Percentiles rank a stretch among this genome's conserved stretches.
phyloP scores from a whole-genome alignment of 2,888 invertebrate genomes.

The Fragum whitleyi region DNA sequence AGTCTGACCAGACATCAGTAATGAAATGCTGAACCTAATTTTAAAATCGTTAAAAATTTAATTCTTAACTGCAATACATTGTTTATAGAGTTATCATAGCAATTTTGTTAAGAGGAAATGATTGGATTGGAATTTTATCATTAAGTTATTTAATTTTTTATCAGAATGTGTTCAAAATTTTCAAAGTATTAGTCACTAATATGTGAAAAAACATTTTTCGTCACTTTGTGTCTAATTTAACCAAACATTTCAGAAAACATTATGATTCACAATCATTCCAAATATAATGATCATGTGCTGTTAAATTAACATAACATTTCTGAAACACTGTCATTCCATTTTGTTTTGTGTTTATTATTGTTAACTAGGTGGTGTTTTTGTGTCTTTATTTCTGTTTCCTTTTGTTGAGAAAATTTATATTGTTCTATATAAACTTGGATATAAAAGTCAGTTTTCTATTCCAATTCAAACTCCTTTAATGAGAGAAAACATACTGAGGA shows the following conservation, averaged over 20 bases:
- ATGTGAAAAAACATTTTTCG: neutral
- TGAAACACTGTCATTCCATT: neutral
- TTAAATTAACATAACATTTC: neutral
- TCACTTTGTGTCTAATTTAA: neutral
- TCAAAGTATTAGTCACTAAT: neutral
- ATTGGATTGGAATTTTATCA: too few species aligned
- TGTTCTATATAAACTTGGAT: neutral
- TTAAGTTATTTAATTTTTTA: neutral
- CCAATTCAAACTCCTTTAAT: too few species aligned
- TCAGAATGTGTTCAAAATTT: slow-evolving; percentile 2
- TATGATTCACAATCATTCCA: neutral
- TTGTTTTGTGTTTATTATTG: neutral
- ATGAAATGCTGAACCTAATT: too few species aligned
- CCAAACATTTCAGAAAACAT: neutral
- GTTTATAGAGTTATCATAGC: too few species aligned
- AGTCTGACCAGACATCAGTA: too few species aligned
- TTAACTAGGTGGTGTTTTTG: neutral
- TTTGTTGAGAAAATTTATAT: neutral
- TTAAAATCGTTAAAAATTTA: neutral
- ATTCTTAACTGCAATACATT: neutral
- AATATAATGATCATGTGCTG: neutral
- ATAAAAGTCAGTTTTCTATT: neutral
- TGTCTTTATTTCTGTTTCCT: neutral
- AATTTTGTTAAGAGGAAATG: too few species aligned
- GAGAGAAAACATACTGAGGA: too few species aligned